phyloP scores from a whole-genome alignment of 2,797 vertebrate genomes.

The Chaunax sp. region DNA sequence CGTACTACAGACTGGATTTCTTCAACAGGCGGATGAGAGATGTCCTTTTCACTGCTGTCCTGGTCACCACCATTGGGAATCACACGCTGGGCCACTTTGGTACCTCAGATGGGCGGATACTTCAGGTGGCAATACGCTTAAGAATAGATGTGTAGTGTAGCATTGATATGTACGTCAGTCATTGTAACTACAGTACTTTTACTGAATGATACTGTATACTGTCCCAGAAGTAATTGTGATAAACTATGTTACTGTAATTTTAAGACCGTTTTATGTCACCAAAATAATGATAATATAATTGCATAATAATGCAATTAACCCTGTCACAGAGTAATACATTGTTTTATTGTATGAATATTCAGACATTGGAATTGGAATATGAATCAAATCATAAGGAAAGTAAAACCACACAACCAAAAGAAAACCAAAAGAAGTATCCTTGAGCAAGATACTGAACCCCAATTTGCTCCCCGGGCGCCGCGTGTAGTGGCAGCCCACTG shows the following conservation, averaged over 20 bases:
- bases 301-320: too few relatives aligned
- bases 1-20: constrained; percentile 86
- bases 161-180: neutral
- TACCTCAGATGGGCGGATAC: constrained; percentile 88
- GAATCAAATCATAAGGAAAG: neutral
- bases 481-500: too few relatives aligned
- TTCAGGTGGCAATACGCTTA: constrained; percentile 85
- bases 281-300: too few relatives aligned
- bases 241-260: too few relatives aligned
- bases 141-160: neutral
- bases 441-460: too few relatives aligned
- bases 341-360: too few relatives aligned
- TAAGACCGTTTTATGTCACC: too few relatives aligned
- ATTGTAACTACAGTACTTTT: too few relatives aligned
- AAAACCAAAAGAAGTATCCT: too few relatives aligned
- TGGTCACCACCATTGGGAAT: constrained; percentile 84
- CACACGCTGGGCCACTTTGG: constrained; percentile 93
- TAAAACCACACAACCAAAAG: neutral
- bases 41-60: constrained; percentile 88
- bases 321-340: neutral
- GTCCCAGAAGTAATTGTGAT: too few relatives aligned
- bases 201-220: too few relatives aligned
- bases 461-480: too few relatives aligned
- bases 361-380: neutral
- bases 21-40: constrained; percentile 88